Evolutionary conservation across 2,888 invertebrate species (phyloP).

Genomic region (Branchellion lobata): DNA sequence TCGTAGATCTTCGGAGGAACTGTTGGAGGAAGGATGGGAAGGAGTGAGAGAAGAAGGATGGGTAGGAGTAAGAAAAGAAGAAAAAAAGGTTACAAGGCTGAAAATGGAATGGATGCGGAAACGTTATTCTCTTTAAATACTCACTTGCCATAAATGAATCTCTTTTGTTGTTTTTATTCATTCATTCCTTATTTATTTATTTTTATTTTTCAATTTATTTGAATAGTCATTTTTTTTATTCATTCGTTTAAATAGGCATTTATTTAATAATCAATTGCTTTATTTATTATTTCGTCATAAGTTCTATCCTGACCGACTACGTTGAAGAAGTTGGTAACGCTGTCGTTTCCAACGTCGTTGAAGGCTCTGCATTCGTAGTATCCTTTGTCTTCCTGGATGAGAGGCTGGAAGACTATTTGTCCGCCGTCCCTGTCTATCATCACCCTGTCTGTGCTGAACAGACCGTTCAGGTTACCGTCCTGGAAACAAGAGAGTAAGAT

Average conservation of each 20-base stretch:
- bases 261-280: too few species aligned
- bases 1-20: constrained; percentile 44
- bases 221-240: too few species aligned
- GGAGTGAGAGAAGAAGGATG: too few species aligned
- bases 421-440: constrained; percentile 49
- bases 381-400: constrained; percentile 49
- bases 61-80: too few species aligned
- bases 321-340: constrained; percentile 31
- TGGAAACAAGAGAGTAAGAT: background rate
- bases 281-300: too few species aligned
- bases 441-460: constrained; percentile 43
- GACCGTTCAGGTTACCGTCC: constrained; percentile 33
- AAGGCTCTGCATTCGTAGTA: constrained; percentile 50
- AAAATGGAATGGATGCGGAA: background rate
- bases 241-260: too few species aligned
- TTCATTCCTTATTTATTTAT: too few species aligned
- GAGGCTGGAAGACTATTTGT: constrained; percentile 48
- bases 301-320: constrained; percentile 51
- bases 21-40: background rate
- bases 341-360: constrained; percentile 49
- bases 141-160: too few species aligned
- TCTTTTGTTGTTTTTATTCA: too few species aligned
- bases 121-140: background rate
- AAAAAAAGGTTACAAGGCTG: background rate
- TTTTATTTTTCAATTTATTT: too few species aligned